These are phyloP conservation scores for Noctua janthe DNA, from an alignment of 2,888 invertebrate species.

Conservation along the genomic window DNA sequence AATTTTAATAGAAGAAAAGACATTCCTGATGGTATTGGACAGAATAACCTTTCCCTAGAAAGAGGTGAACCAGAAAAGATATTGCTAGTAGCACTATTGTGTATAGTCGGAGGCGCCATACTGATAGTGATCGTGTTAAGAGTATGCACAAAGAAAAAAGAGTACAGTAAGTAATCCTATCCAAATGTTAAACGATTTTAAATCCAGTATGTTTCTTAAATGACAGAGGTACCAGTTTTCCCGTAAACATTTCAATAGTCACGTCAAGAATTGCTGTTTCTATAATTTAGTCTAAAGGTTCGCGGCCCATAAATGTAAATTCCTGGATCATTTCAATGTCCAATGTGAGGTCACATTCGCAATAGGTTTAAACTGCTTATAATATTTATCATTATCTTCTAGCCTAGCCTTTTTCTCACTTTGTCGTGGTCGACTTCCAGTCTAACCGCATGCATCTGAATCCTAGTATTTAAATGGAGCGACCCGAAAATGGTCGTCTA, in stretches of 20 bases:
- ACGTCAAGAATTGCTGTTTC: neutral
- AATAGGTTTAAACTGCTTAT: neutral
- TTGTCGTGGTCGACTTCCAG: neutral
- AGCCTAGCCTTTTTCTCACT: neutral
- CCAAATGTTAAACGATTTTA: neutral
- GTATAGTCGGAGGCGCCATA: constrained; percentile 11
- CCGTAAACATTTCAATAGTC: neutral
- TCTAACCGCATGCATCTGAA: neutral
- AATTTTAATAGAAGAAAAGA: constrained; percentile 39
- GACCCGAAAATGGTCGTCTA: neutral
- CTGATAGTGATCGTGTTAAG: constrained; percentile 13
- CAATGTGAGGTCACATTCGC: neutral
- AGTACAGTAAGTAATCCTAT: constrained; percentile 43
- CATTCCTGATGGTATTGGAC: neutral
- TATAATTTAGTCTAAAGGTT: neutral
- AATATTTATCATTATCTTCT: neutral
- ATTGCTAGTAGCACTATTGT: constrained; percentile 30
- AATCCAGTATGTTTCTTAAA: neutral
- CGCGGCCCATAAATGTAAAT: neutral
- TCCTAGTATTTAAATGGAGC: neutral
- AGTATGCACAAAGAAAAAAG: neutral
- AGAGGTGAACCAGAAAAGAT: constrained; percentile 19
- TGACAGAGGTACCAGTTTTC: neutral
- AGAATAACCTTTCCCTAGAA: neutral
- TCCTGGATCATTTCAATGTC: neutral